A percentile compares a stretch with the other conserved stretches of the same genome.
Evolutionary conservation across 2,113 vertebrate species (phyloP).

Genomic region (Melanocharis versteri): DNA sequence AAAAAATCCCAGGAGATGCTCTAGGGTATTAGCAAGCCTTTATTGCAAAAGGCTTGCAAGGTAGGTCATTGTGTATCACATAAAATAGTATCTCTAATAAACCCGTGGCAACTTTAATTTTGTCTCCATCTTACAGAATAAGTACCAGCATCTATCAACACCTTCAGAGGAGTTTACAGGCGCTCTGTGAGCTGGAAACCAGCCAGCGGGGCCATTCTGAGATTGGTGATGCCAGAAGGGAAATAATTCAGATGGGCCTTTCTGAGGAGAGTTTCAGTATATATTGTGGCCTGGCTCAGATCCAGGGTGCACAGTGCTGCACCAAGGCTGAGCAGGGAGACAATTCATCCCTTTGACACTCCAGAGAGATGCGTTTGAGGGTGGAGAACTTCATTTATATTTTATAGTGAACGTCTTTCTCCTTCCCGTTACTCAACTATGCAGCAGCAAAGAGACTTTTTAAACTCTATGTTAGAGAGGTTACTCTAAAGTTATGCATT

Average conservation of each 20-base stretch:
- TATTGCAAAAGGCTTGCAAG: background rate
- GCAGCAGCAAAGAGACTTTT: background rate
- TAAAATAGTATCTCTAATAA: background rate
- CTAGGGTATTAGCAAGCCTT: background rate
- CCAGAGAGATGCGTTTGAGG: background rate
- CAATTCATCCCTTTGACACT: background rate
- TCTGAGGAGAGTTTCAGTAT: background rate
- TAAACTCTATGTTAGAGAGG: background rate
- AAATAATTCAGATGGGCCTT: background rate
- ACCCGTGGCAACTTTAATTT: background rate
- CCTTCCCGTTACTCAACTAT: background rate
- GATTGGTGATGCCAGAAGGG: background rate
- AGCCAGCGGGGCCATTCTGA: background rate
- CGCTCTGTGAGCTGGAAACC: background rate
- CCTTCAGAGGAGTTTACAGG: background rate
- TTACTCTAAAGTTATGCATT: background rate
- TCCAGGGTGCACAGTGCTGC: background rate
- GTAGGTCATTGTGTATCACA: background rate
- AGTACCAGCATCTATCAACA: background rate
- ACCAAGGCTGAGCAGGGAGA: background rate
- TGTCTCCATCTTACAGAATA: background rate
- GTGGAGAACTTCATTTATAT: constrained; percentile 2
- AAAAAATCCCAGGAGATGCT: background rate
- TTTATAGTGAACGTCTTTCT: background rate
- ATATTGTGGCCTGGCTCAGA: background rate